These are phyloP conservation scores for Plemyria rubiginata DNA, from an alignment of 2,888 invertebrate genomes.

Conservation along the genomic window DNA sequence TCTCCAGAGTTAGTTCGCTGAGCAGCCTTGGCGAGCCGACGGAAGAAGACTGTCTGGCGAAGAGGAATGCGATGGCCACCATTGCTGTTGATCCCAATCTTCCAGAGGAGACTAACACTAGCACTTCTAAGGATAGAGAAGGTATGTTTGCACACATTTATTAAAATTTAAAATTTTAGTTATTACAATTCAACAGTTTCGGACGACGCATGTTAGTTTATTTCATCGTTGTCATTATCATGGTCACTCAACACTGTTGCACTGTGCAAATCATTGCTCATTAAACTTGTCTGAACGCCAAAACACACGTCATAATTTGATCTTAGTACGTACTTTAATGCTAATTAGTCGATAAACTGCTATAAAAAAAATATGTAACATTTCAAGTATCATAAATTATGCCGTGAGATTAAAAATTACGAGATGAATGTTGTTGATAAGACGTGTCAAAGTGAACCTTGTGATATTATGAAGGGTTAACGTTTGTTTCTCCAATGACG, in stretches of 20 bases:
- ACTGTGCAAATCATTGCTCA: constrained; percentile 22
- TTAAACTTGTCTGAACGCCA: constrained; percentile 1
- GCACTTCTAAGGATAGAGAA: constrained; percentile 75
- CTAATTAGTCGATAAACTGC: neutral
- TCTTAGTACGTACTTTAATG: neutral
- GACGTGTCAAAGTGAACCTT: too few relatives aligned
- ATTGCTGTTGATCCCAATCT: constrained; percentile 69
- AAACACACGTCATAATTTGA: neutral
- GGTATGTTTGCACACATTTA: constrained; percentile 53
- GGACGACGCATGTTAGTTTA: neutral
- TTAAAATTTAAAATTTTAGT: too few relatives aligned
- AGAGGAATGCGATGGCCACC: constrained; percentile 76
- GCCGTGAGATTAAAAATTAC: too few relatives aligned
- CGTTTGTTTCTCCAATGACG: too few relatives aligned
- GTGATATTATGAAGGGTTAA: too few relatives aligned
- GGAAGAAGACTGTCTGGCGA: constrained; percentile 74
- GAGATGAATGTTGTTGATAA: too few relatives aligned
- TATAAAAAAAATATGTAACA: too few relatives aligned
- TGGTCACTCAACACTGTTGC: constrained; percentile 21
- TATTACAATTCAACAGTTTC: too few relatives aligned
- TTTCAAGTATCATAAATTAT: too few relatives aligned
- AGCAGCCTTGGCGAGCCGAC: constrained; percentile 85
- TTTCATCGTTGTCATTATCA: constrained; percentile 6
- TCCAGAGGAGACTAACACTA: constrained; percentile 59
- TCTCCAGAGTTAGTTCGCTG: constrained; percentile 87